Conservation (phyloP, 2,888 invertebrate genomes). For the Lasioglossum leucozonium region DNA sequence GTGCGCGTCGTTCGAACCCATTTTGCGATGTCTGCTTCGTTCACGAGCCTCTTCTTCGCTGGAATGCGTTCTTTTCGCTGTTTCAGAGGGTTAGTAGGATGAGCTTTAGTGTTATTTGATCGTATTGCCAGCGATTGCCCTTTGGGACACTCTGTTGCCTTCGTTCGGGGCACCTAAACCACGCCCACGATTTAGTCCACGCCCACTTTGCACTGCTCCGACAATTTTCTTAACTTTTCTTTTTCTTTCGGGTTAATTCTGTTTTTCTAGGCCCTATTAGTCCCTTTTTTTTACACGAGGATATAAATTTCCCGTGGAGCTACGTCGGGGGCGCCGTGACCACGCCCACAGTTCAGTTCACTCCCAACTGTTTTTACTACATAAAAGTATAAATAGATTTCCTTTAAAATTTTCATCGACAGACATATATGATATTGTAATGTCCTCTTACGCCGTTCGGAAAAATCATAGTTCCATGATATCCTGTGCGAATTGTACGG, state of each 20-base stretch:
- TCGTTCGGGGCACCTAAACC: background rate
- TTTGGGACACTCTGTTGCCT: background rate
- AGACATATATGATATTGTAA: too few relatives aligned
- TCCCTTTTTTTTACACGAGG: too few relatives aligned
- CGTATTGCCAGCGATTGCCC: background rate
- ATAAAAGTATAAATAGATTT: too few relatives aligned
- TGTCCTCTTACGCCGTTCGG: too few relatives aligned
- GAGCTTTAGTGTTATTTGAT: background rate
- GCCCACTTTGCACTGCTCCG: background rate
- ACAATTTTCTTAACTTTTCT: background rate
- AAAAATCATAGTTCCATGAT: too few relatives aligned
- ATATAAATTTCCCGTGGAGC: background rate
- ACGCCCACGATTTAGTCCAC: background rate
- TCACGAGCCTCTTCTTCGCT: background rate
- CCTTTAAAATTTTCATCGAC: too few relatives aligned
- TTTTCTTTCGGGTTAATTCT: background rate
- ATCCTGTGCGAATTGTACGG: too few relatives aligned
- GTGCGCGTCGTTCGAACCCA: background rate
- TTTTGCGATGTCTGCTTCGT: background rate
- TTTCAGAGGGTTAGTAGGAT: background rate
- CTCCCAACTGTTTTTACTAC: too few relatives aligned
- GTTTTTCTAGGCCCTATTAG: too few relatives aligned
- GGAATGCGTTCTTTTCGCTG: background rate
- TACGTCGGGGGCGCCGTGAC: background rate
- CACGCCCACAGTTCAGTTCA: background rate